These are phyloP conservation scores for Passerina amoena DNA, from an alignment of 2,113 vertebrate genomes.

Conservation along the genomic window DNA sequence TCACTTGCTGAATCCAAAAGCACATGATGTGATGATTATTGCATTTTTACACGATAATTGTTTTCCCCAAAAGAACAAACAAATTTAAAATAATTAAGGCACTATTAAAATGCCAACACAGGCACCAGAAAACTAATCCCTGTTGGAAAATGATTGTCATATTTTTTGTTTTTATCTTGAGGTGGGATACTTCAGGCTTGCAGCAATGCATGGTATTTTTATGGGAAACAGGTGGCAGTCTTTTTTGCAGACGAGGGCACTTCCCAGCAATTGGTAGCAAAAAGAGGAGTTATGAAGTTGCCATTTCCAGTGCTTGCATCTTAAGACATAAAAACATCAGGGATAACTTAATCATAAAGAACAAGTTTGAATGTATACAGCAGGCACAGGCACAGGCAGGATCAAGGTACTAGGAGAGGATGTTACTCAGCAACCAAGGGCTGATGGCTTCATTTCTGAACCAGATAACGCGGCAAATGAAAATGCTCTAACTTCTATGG, in stretches of 20 bases:
- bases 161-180: background rate
- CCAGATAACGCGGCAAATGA: background rate
- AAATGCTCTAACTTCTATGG: accelerated
- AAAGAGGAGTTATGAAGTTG: background rate
- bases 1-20: background rate
- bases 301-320: background rate
- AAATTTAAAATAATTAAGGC: background rate
- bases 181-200: background rate
- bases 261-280: background rate
- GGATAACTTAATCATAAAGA: background rate
- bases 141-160: background rate
- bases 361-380: background rate
- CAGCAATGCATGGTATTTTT: background rate
- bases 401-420: background rate
- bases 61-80: background rate
- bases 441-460: background rate
- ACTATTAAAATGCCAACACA: background rate
- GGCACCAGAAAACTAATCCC: background rate
- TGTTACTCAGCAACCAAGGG: background rate
- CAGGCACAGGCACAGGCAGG: background rate
- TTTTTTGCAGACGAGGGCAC: background rate
- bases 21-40: background rate
- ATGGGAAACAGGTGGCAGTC: background rate
- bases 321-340: background rate
- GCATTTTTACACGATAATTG: background rate